Percentiles rank a stretch among this genome's conserved stretches.
Conservation (phyloP, 2,113 vertebrate genomes). For the Chionodraco myersi region DNA sequence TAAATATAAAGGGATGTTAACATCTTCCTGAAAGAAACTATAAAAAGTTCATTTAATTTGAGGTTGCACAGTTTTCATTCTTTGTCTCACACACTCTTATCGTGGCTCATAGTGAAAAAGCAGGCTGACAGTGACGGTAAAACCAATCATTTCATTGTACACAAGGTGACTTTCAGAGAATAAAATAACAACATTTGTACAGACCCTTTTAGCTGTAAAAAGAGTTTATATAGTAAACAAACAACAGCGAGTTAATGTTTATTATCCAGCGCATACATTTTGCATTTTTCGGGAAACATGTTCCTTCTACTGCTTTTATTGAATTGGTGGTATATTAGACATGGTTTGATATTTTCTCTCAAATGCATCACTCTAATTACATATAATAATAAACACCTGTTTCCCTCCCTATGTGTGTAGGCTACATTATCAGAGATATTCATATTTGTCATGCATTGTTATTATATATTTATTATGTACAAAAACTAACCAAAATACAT, state of each 20-base stretch:
- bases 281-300: neutral
- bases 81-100: neutral
- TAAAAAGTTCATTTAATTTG: neutral
- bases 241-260: neutral
- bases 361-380: neutral
- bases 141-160: neutral
- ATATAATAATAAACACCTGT: neutral
- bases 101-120: neutral
- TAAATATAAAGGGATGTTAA: neutral
- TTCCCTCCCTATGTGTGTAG: neutral
- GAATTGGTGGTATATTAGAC: neutral
- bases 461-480: neutral
- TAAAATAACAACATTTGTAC: neutral
- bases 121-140: neutral
- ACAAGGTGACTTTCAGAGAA: neutral
- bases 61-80: neutral
- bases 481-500: neutral
- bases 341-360: neutral
- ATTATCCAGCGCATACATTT: neutral
- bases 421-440: neutral
- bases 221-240: slow-evolving; percentile 2
- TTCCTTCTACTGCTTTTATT: neutral
- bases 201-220: neutral
- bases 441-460: neutral
- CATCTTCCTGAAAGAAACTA: neutral